Base-by-base conservation (phyloP, 2,797 vertebrate species). In the Steatocranus sp. region DNA sequence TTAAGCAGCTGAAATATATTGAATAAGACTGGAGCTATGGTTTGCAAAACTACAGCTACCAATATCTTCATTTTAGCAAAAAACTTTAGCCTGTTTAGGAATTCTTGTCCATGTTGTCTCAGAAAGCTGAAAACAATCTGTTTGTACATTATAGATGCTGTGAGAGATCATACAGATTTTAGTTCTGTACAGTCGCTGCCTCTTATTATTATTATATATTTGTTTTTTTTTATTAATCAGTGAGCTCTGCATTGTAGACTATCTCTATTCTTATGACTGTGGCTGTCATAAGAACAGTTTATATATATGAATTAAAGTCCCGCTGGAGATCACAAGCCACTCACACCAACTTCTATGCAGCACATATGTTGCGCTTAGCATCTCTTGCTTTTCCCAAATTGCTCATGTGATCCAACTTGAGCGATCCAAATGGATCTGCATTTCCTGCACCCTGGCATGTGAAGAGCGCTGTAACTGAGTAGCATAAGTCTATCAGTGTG, bases 391-490 rank as follows among this genome's bases (percentile, higher is more conserved):
- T 91, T 43, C 54, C 66, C 38, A 54, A 46, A 84, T 81, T 17
- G 20, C 54, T 41, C 79, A 89, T 9, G 78, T 75, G 85, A 88
- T 88, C 87, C 89, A 85, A 87, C 70, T 83, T 76, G 76, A 89
- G 76, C 74, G 79, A 85, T 89, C 81, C 70, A 75, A 84, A 50
- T 79, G 83, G 76, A 94, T 86, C 76, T 84, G 63, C 15, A 1
- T 68, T 91, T 92, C 41, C 70, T 14, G 79, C 68, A 61, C 77
- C 81, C 81, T 87, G 89, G 87, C 90, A 81, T 82, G 88, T 50
- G 74, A 80, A 61, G 83, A 78, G 77, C 2, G 74, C 81, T 93
- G 93, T 93, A 93, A 94, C 89, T 20, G 86, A 94, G 92, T 81
- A 88, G 88, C 83, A 85, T 89, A 86, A 86, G 88, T 89, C 90